Evolutionary conservation across 2,888 invertebrate species (phyloP).

Genomic region (Melanostoma scalare): DNA sequence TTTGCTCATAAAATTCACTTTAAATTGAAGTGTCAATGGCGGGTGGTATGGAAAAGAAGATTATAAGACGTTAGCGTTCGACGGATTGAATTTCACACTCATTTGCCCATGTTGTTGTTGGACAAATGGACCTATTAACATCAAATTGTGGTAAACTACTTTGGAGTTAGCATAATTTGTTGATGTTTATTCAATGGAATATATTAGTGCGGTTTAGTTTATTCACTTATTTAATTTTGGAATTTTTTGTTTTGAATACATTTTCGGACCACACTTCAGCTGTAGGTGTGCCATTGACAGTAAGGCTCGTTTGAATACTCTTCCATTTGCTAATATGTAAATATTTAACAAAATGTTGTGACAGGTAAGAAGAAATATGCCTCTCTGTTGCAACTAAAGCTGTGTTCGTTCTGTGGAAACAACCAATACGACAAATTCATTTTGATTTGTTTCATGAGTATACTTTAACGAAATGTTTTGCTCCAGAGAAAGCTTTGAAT

Average conservation of each 20-base stretch:
- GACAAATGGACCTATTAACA: conserved; percentile 20
- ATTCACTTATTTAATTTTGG: not conserved
- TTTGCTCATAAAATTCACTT: conserved; percentile 47
- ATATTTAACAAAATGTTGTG: too few relatives aligned
- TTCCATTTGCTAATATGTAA: too few relatives aligned
- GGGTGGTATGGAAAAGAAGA: conserved; percentile 27
- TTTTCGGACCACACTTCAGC: not conserved
- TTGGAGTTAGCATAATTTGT: conserved; percentile 15
- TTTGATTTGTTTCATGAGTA: too few relatives aligned
- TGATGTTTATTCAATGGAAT: conserved; percentile 18
- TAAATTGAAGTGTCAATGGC: conserved; percentile 48
- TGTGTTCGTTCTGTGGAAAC: too few relatives aligned
- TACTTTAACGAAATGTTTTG: too few relatives aligned
- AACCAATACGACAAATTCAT: too few relatives aligned
- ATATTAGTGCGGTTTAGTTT: not conserved
- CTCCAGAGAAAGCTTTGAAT: too few relatives aligned
- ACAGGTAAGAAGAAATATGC: too few relatives aligned
- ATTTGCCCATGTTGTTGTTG: conserved; percentile 15
- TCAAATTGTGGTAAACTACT: conserved; percentile 12
- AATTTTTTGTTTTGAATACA: not conserved
- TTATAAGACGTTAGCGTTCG: conserved; percentile 28
- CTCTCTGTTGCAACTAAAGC: too few relatives aligned
- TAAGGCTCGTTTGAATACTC: not conserved
- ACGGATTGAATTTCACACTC: conserved; percentile 28
- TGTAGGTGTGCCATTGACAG: not conserved